Base-by-base conservation (phyloP, 1,140 invertebrate species). In the Pogonus chalceus region DNA sequence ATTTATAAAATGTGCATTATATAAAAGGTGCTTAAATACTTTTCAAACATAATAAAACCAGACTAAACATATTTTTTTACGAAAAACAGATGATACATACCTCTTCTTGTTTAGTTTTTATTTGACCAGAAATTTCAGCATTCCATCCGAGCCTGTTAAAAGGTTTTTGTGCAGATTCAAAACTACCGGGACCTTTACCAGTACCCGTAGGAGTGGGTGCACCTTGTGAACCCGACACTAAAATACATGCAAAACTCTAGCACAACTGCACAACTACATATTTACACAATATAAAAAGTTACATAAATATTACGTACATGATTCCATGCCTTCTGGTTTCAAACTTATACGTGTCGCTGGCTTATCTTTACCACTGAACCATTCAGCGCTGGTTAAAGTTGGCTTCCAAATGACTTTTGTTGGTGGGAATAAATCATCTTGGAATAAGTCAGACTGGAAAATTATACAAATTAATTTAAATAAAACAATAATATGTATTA, bases 341-440 rank as follows among this genome's bases (percentile, higher is more conserved):
- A 96, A 74, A 66, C 82, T 90, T 50, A 87, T 76, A 54, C 80
- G 81, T 51, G 67, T 65, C 1, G 82, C 79, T 16, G 74, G 66
- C 56, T 78, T 81, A 62, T 85, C 82, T 35, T 68, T 73, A 49
- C 84, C 86, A 24, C 62, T 67, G 58, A 94, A 84, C 92, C 92
- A 96, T 57, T 86, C 83, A 0, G 71, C 64, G 52, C 80, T 79
- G 18, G 76, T 79, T 70, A 90, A 73, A 35, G 82, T 82, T 43
- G 90, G 78, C 68, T 83, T 78, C 92, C 92, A 94, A 59, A 84
- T 87, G 35, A 92, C 82, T 63, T 80, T 80, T 7, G 92, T 96
- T 24, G 90, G 88, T 48, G 93, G 92, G 68, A 94, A 96, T 18
- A 97, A 72, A 76, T 97, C 93, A 70, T 96, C 92, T 87, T 97